Conservation (phyloP, 2,113 vertebrate species). For the Ancistrus triradiatus region DNA sequence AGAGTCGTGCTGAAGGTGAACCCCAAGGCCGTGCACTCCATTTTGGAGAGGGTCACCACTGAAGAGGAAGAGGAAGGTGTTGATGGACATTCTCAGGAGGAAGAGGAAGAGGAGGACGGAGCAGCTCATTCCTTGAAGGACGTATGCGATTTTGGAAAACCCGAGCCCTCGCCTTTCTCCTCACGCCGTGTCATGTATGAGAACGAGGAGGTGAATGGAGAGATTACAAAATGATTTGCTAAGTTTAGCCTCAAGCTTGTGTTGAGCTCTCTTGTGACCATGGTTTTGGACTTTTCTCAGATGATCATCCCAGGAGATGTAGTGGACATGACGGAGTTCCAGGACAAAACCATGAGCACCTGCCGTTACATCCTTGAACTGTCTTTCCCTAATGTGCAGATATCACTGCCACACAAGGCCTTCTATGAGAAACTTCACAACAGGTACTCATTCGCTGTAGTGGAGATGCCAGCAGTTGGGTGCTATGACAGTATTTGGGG, state of each 20-base stretch:
- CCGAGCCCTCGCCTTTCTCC: conserved; percentile 93
- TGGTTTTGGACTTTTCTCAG: conserved; percentile 61
- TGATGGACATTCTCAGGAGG: conserved; percentile 85
- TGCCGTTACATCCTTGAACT: conserved; percentile 91
- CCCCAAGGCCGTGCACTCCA: conserved; percentile 89
- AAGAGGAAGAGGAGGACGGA: conserved; percentile 83
- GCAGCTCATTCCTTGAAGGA: conserved; percentile 92
- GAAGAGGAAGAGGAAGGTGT: conserved; percentile 88
- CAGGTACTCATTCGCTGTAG: conserved; percentile 78
- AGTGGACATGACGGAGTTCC: conserved; percentile 91
- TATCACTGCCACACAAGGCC: conserved; percentile 81
- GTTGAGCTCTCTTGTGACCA: not conserved
- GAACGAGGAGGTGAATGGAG: conserved; percentile 77
- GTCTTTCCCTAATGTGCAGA: conserved; percentile 79
- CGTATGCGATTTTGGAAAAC: conserved; percentile 91
- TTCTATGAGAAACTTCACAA: conserved; percentile 98
- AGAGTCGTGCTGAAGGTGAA: conserved; percentile 93
- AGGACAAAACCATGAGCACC: conserved; percentile 93
- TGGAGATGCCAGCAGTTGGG: too few species aligned
- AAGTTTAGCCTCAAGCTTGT: not conserved
- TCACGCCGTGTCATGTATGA: conserved; percentile 98
- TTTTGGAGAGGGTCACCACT: conserved; percentile 85
- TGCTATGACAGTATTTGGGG: too few species aligned
- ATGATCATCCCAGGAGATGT: conserved; percentile 97
- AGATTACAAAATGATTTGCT: not conserved